Evolutionary conservation across 64 coral and sea anemone species (phyloP).

Genomic region (Montipora cactus): DNA sequence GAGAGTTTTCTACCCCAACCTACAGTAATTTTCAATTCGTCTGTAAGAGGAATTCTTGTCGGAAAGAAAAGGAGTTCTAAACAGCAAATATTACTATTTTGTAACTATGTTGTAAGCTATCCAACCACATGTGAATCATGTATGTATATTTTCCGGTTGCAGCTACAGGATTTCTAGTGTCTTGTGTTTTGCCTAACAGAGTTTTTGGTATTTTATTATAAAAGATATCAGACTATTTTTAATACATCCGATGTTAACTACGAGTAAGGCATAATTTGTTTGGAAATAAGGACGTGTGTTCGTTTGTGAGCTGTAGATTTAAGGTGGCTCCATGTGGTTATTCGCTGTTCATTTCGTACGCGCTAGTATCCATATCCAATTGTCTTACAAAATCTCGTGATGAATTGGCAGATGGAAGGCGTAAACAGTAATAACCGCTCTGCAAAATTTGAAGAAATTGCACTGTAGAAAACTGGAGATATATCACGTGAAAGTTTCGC

Average conservation of each 20-base stretch:
- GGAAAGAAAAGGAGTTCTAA: neutral
- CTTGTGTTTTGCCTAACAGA: neutral
- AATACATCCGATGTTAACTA: neutral
- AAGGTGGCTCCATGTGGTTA: neutral
- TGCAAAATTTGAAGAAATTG: too few relatives aligned
- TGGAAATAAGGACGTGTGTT: neutral
- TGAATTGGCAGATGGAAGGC: too few relatives aligned
- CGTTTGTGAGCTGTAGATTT: neutral
- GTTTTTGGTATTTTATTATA: neutral
- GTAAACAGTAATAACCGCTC: too few relatives aligned
- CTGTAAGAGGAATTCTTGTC: neutral
- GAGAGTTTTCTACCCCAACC: neutral
- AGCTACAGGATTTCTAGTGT: neutral
- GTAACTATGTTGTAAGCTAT: neutral
- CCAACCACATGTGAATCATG: neutral
- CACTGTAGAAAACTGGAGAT: too few relatives aligned
- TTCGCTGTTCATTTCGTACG: too few relatives aligned
- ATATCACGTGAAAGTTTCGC: too few relatives aligned
- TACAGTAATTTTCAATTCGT: neutral
- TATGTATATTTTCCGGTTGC: neutral
- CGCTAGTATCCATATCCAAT: too few relatives aligned
- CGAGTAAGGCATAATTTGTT: neutral
- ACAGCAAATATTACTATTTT: neutral
- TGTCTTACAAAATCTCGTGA: too few relatives aligned
- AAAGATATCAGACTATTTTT: neutral